These are phyloP conservation scores for Ambastaia sidthimunki DNA, from an alignment of 2,797 vertebrate species.

Conservation along the genomic window DNA sequence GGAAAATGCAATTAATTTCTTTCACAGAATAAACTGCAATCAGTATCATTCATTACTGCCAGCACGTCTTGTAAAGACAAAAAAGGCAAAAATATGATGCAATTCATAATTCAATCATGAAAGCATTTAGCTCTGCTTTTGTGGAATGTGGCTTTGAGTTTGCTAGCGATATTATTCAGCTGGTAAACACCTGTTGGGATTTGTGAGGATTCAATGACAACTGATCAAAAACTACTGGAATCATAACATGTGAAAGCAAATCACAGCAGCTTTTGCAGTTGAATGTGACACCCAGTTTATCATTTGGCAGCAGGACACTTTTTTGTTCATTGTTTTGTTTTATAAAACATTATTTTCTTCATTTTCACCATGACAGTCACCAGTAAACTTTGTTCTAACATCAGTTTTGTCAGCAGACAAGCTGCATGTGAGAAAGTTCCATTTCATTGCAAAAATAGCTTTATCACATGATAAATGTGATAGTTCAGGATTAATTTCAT, in stretches of 20 bases:
- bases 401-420: conserved; percentile 65
- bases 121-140: conserved; percentile 65
- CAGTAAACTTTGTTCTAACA: conserved; percentile 48
- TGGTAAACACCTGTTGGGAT: conserved; percentile 21
- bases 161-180: conserved; percentile 45
- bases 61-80: conserved; percentile 64
- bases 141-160: conserved; percentile 62
- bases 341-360: conserved; percentile 59
- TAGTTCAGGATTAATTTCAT: conserved; percentile 68
- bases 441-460: conserved; percentile 84
- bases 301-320: conserved; percentile 72
- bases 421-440: conserved; percentile 67
- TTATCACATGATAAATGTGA: conserved; percentile 74
- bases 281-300: conserved; percentile 61
- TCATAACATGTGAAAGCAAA: conserved; percentile 45
- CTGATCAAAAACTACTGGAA: too few species aligned
- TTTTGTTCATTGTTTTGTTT: conserved; percentile 37
- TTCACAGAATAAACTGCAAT: conserved; percentile 64
- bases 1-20: conserved; percentile 61
- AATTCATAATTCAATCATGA: conserved; percentile 73
- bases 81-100: conserved; percentile 74
- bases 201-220: conserved; percentile 11
- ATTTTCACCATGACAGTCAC: conserved; percentile 61
- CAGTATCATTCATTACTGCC: conserved; percentile 55
- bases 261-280: conserved; percentile 57